phyloP scores from a whole-genome alignment of 2,888 invertebrate species.

The Cylindroiulus punctatus region DNA sequence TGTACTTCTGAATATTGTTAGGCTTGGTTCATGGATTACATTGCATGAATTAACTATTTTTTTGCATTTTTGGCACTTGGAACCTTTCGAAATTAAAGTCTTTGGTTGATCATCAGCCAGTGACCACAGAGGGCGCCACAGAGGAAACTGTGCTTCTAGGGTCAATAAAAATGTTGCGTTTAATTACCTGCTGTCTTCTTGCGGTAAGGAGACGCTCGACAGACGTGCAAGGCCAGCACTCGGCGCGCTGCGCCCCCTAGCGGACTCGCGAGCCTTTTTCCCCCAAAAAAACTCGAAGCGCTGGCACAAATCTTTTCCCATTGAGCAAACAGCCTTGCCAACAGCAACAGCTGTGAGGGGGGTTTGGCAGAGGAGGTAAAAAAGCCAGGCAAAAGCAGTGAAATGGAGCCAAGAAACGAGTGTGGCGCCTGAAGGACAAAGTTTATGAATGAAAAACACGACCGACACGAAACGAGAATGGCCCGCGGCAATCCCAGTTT shows the following conservation, averaged over 20 bases:
- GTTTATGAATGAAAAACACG: constrained; percentile 55
- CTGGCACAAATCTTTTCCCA: constrained; percentile 21
- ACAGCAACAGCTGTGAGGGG: constrained; percentile 50
- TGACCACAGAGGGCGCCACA: too few species aligned
- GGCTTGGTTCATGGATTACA: too few species aligned
- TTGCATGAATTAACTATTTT: too few species aligned
- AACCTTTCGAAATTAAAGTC: too few species aligned
- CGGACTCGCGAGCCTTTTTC: too few species aligned
- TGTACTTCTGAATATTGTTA: too few species aligned
- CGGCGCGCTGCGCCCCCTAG: too few species aligned
- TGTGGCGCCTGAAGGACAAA: constrained; percentile 56
- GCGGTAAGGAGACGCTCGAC: background rate
- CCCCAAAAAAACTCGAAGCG: background rate
- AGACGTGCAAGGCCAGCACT: too few species aligned
- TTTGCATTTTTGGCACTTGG: too few species aligned
- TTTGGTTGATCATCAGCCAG: too few species aligned
- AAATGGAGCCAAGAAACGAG: constrained; percentile 51
- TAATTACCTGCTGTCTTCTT: constrained; percentile 35
- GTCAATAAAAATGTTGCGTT: background rate
- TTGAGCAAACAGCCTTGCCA: constrained; percentile 52
- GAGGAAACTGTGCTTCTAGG: background rate
- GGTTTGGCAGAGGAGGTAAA: constrained; percentile 26
- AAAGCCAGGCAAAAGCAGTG: constrained; percentile 46
- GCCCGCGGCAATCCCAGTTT: constrained; percentile 52
- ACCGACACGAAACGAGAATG: constrained; percentile 33